Evolutionary conservation across 2,888 invertebrate species (phyloP).

Genomic region (Plusia festucae): DNA sequence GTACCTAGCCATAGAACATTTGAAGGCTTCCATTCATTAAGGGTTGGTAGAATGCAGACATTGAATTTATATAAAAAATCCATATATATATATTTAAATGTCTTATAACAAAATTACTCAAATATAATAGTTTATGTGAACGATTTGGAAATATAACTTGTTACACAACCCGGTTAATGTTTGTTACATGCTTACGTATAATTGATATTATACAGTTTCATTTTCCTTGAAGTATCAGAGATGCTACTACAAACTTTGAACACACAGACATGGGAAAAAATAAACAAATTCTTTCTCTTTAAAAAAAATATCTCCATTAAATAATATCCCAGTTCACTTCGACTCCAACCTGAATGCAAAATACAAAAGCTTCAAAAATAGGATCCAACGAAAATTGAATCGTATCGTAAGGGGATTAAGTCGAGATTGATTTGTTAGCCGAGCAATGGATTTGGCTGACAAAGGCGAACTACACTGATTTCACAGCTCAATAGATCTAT

Average conservation of each 20-base stretch:
- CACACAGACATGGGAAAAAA: not conserved
- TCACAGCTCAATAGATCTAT: constrained; percentile 45
- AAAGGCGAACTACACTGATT: constrained; percentile 34
- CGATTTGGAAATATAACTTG: too few relatives aligned
- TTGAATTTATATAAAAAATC: too few relatives aligned
- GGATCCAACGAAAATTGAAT: constrained; percentile 34
- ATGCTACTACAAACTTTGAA: not conserved
- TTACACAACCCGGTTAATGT: too few relatives aligned
- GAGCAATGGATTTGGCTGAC: constrained; percentile 14
- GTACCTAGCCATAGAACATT: too few relatives aligned
- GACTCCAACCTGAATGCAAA: constrained; percentile 33
- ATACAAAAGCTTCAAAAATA: constrained; percentile 22
- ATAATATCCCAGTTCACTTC: constrained; percentile 13
- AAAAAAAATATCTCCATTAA: constrained; percentile 6
- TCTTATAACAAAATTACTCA: too few relatives aligned
- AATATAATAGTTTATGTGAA: too few relatives aligned
- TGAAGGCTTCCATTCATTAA: too few relatives aligned
- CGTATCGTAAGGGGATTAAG: constrained; percentile 34
- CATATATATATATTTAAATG: too few relatives aligned
- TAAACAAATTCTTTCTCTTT: not conserved
- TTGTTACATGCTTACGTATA: too few relatives aligned
- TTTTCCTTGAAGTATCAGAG: not conserved
- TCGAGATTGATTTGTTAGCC: constrained; percentile 43
- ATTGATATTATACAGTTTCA: too few relatives aligned
- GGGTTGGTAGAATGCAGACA: too few relatives aligned